Evolutionary conservation across 2,888 invertebrate genomes (phyloP).

Genomic region (Xylota segnis): DNA sequence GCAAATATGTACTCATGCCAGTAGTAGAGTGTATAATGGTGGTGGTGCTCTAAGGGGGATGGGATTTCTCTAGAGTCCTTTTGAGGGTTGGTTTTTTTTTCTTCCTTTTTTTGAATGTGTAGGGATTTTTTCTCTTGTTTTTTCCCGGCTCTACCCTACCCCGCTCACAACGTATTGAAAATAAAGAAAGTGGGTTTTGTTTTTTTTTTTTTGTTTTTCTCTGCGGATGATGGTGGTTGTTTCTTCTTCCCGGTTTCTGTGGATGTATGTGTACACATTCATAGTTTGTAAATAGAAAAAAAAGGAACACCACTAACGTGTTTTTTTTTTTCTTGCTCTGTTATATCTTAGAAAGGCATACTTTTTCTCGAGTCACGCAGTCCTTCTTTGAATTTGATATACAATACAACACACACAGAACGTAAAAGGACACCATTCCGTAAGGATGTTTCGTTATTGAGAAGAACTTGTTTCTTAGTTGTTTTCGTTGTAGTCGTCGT

Average conservation of each 20-base stretch:
- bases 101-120: constrained; percentile 23
- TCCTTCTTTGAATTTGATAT: constrained; percentile 62
- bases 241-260: constrained; percentile 52
- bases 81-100: constrained; percentile 48
- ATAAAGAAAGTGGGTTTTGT: constrained; percentile 68
- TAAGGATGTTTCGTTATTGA: constrained; percentile 80
- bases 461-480: constrained; percentile 24
- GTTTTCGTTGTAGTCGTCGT: constrained; percentile 1
- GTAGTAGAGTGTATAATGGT: constrained; percentile 41
- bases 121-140: constrained; percentile 52
- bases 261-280: constrained; percentile 56
- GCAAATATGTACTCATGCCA: constrained; percentile 17
- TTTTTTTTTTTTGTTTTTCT: constrained; percentile 39
- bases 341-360: constrained; percentile 71
- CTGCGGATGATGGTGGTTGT: constrained; percentile 56
- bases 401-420: constrained; percentile 79
- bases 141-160: constrained; percentile 18
- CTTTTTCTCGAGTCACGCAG: constrained; percentile 72
- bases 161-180: constrained; percentile 35
- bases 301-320: constrained; percentile 5
- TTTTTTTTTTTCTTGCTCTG: constrained; percentile 57
- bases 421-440: constrained; percentile 83
- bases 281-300: constrained; percentile 71
- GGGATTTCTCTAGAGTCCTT: constrained; percentile 69
- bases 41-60: constrained; percentile 45